Evolutionary conservation across 2,888 invertebrate genomes (phyloP), one percentile per base, ranked within the genome.

Genomic region (Dusona sp.): DNA sequence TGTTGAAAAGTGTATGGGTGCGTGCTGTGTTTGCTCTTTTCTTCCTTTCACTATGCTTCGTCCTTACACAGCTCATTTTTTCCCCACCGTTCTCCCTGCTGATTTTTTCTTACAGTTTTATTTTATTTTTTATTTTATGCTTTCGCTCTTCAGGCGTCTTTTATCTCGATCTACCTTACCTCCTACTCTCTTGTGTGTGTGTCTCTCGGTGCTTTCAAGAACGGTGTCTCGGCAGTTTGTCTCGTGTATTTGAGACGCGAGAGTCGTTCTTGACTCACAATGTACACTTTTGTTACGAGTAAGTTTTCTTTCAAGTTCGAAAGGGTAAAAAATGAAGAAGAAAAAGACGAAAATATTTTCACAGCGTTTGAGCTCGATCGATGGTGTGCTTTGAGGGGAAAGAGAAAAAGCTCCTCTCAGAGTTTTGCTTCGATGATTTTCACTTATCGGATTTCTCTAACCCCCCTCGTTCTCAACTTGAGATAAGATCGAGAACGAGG

Each of bases 361-460:
- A 25, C 67, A 36, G 8, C 29, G 68, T 65, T 75, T 61, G 16
- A 25, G 16, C 38, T 67, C 74, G 42, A 74, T 72, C 72, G 57
- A 61, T 45, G 29, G n/a, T 45, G 33, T 61, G 16, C 73, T 51
- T 80, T 54, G 51, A 51, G 51, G 36, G 13, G 36, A 19, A 45
- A 29, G 64, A 19, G n/a, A 38, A 61, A 61, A 75, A 64, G 48
- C 29, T 29, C 42, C 54, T 36, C 48, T 61, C 38, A 25, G 3
- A 51, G 54, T 80, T 45, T 72, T 57, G 80, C 75, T 74, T 74
- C 84, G 81, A 65, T 67, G 68, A 74, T 81, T 86, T 80, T 86
- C 86, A 86, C 81, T 86, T 86, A 86, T 86, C 86, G 86, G 57
- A 83, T 86, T 85, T 65, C 75, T 75, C 79, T 61, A 65, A 81